Base-by-base conservation (phyloP, 2,797 vertebrate species). In the Crax fasciolata region DNA sequence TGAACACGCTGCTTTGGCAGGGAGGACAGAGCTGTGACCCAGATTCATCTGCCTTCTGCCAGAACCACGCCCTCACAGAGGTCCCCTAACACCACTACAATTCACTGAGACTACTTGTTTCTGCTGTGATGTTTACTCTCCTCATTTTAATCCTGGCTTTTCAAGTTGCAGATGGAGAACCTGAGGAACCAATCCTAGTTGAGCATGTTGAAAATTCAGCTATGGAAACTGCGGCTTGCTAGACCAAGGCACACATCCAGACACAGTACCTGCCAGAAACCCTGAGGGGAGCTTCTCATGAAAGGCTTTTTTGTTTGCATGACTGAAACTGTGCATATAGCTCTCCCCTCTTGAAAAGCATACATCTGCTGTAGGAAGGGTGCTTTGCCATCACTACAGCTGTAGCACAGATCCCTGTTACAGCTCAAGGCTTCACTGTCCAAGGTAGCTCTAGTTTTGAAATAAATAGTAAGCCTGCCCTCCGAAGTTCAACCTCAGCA, bases 401-500 rank as follows among this genome's bases (percentile, higher is more conserved):
- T 28, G 66, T 11, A 73, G 12, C n/a, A 66, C 2, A 3, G 12
- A 27, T 39, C 5, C 28, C 51, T 24, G 2, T 25, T n/a, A 44
- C 0, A 0, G 44, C 57, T 88, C 62, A 65, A 15, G 28, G 15
- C 21, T 75, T 30, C 4, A 2, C 13, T 39, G 39, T 11, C 9
- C n/a, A 55, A 35, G 43, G 25, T 27, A 38, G 52, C 38, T 66
- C 28, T 35, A 49, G 54, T 86, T 66, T 43, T 24, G 8, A 54
- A 90, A 62, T 27, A 62, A 68, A 79, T 0, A 73, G 15, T 62
- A 88, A 78, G 20, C n/a, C 35, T 55, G n/a, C 12, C 32, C 51
- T 81, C 51, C 70, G 13, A 93, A 86, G 61, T 25, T 65, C 58
- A 68, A 61, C 51, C 51, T 78, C 66, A 81, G 80, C 79, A 90